Base-by-base conservation (phyloP, 2,113 vertebrate species). In the Poecilia latipinna region DNA sequence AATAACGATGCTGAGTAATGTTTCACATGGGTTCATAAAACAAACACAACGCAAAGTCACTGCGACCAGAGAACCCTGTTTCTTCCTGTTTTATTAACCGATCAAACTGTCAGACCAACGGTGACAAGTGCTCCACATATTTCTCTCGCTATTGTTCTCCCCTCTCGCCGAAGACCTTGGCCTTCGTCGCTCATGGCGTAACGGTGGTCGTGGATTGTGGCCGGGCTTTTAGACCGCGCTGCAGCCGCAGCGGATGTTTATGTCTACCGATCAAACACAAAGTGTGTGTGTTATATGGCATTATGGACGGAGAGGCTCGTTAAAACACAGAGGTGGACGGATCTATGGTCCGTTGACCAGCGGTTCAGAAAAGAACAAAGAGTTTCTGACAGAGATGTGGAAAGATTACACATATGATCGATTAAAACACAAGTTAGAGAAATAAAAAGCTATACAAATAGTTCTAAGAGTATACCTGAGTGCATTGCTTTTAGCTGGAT, bases 241-340 rank as follows among this genome's bases (percentile, higher is more conserved):
- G 72, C 78, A 88, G 86, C 83, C 82, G 85, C 92, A 85, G 87
- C 94, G 88, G 92, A 94, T 92, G 91, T 95, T 95, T 95, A 94
- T 93, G 92, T 93, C 91, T 73, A 85, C 85, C 91, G 91, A 93
- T 94, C 93, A 94, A 91, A 93, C 71, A 83, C 94, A 93, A 91
- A 91, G 92, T 93, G 91, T 91, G 93, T 90, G 91, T 93, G 85
- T 94, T 89, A 93, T 90, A 86, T 90, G 88, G 87, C 86, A 92
- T 93, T 89, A 92, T 92, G 88, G 87, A 91, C 86, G 83, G 74
- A 82, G 77, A 74, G 88, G 81, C 90, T 85, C 86, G 86, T 87
- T 90, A 79, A 86, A 89, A 87, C 86, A 71, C 75, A 63, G 63
- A 72, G 75, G 79, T 73, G 13, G 74, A 61, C 31, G 22, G 83